phyloP scores from a whole-genome alignment of 2,113 vertebrate genomes.

The Halichoerus grypus region DNA sequence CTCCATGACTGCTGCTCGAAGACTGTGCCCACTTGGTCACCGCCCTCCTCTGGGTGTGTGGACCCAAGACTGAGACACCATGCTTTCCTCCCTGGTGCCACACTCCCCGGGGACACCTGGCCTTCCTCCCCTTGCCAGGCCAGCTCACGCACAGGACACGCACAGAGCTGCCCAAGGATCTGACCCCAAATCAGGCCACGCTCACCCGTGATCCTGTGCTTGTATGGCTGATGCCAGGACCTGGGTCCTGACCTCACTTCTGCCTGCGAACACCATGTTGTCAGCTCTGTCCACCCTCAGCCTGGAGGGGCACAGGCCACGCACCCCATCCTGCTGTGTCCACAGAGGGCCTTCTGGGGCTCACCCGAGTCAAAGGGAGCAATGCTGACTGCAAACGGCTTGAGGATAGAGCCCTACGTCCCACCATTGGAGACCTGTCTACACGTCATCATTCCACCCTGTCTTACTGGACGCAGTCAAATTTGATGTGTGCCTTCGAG shows the following conservation, averaged over 20 bases:
- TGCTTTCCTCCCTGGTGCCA: too few species aligned
- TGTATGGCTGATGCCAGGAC: fast-evolving
- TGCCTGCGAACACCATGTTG: neutral
- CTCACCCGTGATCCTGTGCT: fast-evolving
- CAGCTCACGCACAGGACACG: neutral
- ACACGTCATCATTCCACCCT: fast-evolving
- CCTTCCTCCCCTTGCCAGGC: fast-evolving
- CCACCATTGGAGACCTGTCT: neutral
- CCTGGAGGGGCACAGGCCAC: neutral
- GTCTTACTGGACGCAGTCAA: too few species aligned
- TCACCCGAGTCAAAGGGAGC: fast-evolving
- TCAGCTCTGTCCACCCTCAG: neutral
- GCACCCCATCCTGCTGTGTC: neutral
- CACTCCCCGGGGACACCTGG: neutral
- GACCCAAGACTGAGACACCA: fast-evolving
- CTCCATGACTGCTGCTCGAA: fast-evolving
- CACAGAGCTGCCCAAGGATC: neutral
- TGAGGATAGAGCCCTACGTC: neutral
- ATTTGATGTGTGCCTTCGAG: fast-evolving
- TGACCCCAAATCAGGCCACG: neutral
- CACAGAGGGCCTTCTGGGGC: neutral
- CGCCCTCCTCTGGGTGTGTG: neutral
- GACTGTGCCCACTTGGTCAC: neutral
- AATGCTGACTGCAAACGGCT: fast-evolving
- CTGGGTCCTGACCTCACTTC: neutral